These are phyloP conservation scores for Agonopterix alstromeriana DNA, from an alignment of 2,888 invertebrate species.

Conservation along the genomic window DNA sequence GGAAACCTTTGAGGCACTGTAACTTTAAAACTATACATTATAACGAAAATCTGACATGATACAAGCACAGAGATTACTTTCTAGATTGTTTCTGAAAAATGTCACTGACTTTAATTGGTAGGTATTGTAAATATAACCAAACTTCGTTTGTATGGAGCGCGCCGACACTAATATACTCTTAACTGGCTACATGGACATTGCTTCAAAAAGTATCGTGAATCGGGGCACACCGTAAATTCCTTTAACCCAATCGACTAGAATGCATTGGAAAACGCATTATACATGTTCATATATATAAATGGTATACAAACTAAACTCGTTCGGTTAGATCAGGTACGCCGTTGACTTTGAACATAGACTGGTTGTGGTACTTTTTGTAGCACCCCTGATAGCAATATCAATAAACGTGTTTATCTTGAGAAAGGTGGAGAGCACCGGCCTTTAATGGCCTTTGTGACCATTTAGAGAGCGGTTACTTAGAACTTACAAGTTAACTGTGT, in stretches of 20 bases:
- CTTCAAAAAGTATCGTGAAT: no score
- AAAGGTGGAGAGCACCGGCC: slow-evolving; percentile 38
- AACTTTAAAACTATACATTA: no score
- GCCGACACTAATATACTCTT: no score
- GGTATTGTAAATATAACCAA: no score
- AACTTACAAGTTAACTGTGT: slow-evolving; percentile 10
- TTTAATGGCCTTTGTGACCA: slow-evolving; percentile 32
- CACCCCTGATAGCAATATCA: slow-evolving; percentile 43
- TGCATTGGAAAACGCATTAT: slow-evolving; percentile 45
- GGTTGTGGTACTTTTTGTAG: slow-evolving; percentile 41
- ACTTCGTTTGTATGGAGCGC: no score
- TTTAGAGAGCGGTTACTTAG: slow-evolving; percentile 24
- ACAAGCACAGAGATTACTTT: no score
- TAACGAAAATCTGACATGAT: no score
- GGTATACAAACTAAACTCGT: slow-evolving; percentile 42
- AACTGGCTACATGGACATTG: no score
- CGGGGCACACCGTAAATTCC: slow-evolving; percentile 31
- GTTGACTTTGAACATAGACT: slow-evolving; percentile 48
- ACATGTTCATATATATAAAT: slow-evolving; percentile 23
- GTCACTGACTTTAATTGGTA: no score
- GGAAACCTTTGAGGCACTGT: no score
- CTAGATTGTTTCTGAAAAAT: no score
- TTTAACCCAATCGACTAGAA: slow-evolving; percentile 39
- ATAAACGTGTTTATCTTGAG: slow-evolving; percentile 50
- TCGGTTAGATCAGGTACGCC: slow-evolving; percentile 35